Evolutionary conservation across 2,113 vertebrate species (phyloP).

Genomic region (Halcyon malimbica): DNA sequence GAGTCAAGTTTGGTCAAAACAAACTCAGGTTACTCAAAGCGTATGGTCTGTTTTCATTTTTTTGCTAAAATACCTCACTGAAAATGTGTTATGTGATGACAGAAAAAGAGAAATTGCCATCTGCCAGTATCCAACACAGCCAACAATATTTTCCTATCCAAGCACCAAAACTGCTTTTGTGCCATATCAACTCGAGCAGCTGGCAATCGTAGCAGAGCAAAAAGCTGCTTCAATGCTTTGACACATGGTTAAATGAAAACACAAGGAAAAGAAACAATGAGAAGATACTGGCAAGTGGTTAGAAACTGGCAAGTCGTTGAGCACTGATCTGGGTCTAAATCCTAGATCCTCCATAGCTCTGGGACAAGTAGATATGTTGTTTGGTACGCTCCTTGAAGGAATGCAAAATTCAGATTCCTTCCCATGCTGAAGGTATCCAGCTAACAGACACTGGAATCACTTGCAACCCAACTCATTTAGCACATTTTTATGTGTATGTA

Average conservation of each 20-base stretch:
- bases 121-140: slow-evolving; percentile 29
- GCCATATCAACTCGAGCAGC: not conserved
- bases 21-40: not conserved
- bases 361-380: not conserved
- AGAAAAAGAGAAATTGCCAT: slow-evolving; percentile 52
- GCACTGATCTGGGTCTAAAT: not conserved
- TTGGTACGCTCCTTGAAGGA: not conserved
- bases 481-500: accelerated
- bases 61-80: not conserved
- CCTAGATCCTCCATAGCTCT: not conserved
- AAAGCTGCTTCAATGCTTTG: slow-evolving; percentile 21
- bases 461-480: not conserved
- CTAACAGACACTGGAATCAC: not conserved
- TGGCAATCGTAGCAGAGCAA: not conserved
- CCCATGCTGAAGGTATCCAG: not conserved
- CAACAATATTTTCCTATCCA: slow-evolving; percentile 34
- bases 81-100: not conserved
- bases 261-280: not conserved
- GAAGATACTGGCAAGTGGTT: not conserved
- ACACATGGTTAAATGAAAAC: not conserved
- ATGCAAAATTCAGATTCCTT: not conserved
- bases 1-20: not conserved
- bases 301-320: not conserved
- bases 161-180: slow-evolving; percentile 14
- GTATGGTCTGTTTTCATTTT: not conserved